phyloP scores from a whole-genome alignment of 2,113 vertebrate species.

The Oceanites oceanicus region DNA sequence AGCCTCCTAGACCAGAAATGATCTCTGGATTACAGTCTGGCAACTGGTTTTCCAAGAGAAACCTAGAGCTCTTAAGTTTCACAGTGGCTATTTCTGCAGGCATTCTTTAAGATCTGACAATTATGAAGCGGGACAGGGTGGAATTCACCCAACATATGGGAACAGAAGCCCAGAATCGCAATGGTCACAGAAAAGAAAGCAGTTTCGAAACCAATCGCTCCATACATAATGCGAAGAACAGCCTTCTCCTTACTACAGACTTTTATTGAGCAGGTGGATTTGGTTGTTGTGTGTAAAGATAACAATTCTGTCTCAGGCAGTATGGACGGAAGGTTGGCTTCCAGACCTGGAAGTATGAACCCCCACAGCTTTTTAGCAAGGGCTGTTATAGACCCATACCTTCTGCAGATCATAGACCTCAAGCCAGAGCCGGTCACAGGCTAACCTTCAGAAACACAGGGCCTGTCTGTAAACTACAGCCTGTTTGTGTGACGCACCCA shows the following conservation, averaged over 20 bases:
- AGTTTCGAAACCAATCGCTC: neutral
- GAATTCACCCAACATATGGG: neutral
- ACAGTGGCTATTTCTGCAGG: neutral
- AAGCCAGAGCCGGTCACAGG: neutral
- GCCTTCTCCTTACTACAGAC: neutral
- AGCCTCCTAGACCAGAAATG: neutral
- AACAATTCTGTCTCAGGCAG: neutral
- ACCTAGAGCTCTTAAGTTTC: neutral
- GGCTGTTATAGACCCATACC: neutral
- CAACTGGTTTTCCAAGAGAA: neutral
- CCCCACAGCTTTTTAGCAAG: neutral
- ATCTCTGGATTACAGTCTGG: neutral
- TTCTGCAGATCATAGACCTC: neutral
- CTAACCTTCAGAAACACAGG: neutral
- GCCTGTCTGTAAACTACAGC: neutral
- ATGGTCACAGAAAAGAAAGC: neutral
- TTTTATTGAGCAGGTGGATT: neutral
- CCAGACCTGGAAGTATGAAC: neutral
- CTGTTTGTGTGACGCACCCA: neutral
- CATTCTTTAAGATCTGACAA: neutral
- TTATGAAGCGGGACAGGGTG: neutral
- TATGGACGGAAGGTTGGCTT: neutral
- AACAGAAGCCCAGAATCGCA: neutral
- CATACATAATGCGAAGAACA: neutral
- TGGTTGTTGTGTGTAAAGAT: neutral